A percentile compares a stretch with the other conserved stretches of the same genome.
phyloP scores from a whole-genome alignment of 1,140 invertebrate genomes.

The Musca domestica region DNA sequence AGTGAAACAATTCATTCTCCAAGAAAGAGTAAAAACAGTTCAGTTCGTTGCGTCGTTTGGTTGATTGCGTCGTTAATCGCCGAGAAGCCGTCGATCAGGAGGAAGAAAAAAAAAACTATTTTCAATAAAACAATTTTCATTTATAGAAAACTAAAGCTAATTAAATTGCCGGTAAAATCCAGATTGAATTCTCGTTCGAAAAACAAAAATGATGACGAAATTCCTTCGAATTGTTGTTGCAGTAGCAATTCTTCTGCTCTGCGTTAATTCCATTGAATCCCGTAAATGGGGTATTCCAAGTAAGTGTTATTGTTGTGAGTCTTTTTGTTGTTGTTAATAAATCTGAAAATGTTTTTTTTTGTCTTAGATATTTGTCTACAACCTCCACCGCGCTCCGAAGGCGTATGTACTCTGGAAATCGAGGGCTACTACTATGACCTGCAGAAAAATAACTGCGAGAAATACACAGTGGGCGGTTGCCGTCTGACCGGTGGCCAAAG shows the following conservation, averaged over 20 bases:
- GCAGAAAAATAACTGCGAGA: constrained; percentile 34
- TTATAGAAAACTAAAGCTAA: no score
- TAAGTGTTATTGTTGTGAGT: not conserved
- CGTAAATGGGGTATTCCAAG: constrained; percentile 16
- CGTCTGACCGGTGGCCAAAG: constrained; percentile 41
- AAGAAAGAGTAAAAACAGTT: no score
- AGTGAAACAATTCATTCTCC: no score
- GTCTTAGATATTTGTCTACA: constrained; percentile 37
- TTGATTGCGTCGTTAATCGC: no score
- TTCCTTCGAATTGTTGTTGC: not conserved
- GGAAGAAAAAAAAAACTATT: no score
- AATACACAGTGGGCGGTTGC: constrained; percentile 42
- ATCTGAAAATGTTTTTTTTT: not conserved
- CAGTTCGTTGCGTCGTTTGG: no score
- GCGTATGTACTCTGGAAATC: constrained; percentile 46
- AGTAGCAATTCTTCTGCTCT: not conserved
- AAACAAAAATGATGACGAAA: not conserved
- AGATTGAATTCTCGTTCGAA: not conserved
- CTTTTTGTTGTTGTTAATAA: not conserved
- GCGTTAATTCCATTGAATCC: not conserved
- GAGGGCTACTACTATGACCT: constrained; percentile 45
- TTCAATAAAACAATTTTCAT: no score
- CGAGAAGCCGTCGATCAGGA: no score
- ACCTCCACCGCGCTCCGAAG: constrained; percentile 42
- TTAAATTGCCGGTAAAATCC: not conserved